A percentile compares a stretch with the other conserved stretches of the same genome.
These are phyloP conservation scores for Peromyscus maniculatus DNA, from an alignment of 2,113 vertebrate genomes.

Conservation along the genomic window DNA sequence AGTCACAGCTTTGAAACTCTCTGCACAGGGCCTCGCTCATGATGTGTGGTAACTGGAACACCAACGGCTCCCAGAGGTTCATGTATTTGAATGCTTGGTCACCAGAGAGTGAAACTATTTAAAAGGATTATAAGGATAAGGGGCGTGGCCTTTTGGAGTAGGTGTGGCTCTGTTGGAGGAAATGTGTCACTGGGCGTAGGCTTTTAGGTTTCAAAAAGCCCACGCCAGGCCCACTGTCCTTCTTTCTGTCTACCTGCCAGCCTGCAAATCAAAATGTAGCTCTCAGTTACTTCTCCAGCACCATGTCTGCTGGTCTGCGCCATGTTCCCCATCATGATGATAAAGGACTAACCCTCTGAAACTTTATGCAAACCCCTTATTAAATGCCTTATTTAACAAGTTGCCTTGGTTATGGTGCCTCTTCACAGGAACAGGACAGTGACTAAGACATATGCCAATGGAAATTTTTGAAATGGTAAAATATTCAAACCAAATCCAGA, in stretches of 20 bases:
- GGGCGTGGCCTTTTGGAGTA: background rate
- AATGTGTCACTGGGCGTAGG: no score
- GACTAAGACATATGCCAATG: constrained; percentile 20
- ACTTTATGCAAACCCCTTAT: no score
- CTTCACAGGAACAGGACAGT: background rate
- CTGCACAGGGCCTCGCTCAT: constrained; percentile 59
- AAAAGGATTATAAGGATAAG: background rate
- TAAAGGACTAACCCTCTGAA: background rate
- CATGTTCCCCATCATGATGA: no score
- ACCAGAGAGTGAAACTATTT: background rate
- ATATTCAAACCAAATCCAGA: constrained; percentile 68
- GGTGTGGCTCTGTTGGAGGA: background rate
- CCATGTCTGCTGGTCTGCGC: background rate
- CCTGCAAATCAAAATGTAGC: background rate
- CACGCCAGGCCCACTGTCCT: no score
- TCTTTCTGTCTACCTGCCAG: background rate
- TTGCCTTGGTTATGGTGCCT: background rate
- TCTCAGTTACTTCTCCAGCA: background rate
- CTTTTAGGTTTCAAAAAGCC: background rate
- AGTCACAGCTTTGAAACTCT: constrained; percentile 77
- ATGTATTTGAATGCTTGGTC: background rate
- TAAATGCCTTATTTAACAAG: background rate
- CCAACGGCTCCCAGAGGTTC: background rate
- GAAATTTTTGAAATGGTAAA: constrained; percentile 67
- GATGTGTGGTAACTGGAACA: background rate